phyloP scores from a whole-genome alignment of 2,113 vertebrate genomes.

The Beaufortia kweichowensis region DNA sequence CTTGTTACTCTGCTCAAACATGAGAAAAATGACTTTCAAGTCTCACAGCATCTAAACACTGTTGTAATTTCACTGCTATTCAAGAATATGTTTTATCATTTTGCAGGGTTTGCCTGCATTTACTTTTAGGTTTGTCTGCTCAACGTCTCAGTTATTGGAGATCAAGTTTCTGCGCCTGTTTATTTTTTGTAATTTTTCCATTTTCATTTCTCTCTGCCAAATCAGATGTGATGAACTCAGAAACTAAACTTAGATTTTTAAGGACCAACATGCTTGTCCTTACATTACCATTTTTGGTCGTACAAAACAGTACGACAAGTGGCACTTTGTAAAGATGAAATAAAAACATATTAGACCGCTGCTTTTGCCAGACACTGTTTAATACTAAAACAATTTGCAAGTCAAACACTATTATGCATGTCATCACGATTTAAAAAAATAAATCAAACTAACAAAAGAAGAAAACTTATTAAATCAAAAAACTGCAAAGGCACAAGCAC shows the following conservation, averaged over 20 bases:
- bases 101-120: neutral
- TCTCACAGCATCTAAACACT: neutral
- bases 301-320: too few species aligned
- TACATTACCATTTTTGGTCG: too few species aligned
- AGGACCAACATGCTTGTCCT: too few species aligned
- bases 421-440: too few species aligned
- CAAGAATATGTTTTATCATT: neutral
- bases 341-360: too few species aligned
- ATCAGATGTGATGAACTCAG: neutral
- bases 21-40: slow-evolving; percentile 9
- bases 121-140: neutral
- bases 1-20: neutral
- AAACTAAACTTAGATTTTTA: neutral
- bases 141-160: slow-evolving; percentile 15
- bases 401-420: too few species aligned
- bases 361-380: too few species aligned
- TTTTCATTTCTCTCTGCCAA: neutral
- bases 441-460: too few species aligned
- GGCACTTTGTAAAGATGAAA: too few species aligned
- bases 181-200: neutral
- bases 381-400: too few species aligned
- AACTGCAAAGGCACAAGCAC: too few species aligned
- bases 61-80: slow-evolving; percentile 4
- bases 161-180: neutral
- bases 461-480: neutral